Base-by-base conservation (phyloP, 1,140 invertebrate genomes). In the Lerema accius region DNA sequence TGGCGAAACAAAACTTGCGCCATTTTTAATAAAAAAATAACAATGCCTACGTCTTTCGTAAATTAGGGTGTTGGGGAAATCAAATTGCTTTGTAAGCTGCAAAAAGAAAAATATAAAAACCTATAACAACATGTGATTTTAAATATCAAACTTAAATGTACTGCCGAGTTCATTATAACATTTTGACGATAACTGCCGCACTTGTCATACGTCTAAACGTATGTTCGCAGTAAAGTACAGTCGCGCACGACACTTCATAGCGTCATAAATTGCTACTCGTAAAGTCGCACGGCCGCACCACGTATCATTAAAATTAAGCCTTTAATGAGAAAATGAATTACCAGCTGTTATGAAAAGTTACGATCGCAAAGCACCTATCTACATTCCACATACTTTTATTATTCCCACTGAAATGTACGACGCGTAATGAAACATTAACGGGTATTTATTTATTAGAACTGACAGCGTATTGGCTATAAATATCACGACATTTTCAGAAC, bases 261-360 rank as follows among this genome's bases (percentile, higher is more conserved):
- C 49, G 28, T 60, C 67, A 71, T 83, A 80, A 80, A 85, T 82
- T 58, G 67, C 53, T 43, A 63, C 50, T 72, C 71, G 62, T 78
- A 78, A 82, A 78, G 45, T 62, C 60, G 51, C 63, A 35, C 62
- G 67, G 68, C 65, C 64, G 62, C 61, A 60, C 59, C 43, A 58
- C 64, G 56, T 63, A 71, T 73, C 71, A 73, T 76, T 75, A 80
- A 82, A 82, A 81, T 81, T 76, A 80, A 71, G 65, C 71, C 55
- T 73, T 76, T 80, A 79, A 85, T 76, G 73, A 82, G 67, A 71
- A 67, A 79, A 78, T 78, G 64, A 83, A 76, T 78, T 76, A 79
- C 73, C 73, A 55, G 14, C 67, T 69, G 66, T 69, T 71, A 69
- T 73, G 37, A 55, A 55, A 55, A 55, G 69, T 69, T 69, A 68